Evolutionary conservation across 2,888 invertebrate species (phyloP), one percentile per base, ranked within the genome.

Genomic region (Limnephilus rhombicus): DNA sequence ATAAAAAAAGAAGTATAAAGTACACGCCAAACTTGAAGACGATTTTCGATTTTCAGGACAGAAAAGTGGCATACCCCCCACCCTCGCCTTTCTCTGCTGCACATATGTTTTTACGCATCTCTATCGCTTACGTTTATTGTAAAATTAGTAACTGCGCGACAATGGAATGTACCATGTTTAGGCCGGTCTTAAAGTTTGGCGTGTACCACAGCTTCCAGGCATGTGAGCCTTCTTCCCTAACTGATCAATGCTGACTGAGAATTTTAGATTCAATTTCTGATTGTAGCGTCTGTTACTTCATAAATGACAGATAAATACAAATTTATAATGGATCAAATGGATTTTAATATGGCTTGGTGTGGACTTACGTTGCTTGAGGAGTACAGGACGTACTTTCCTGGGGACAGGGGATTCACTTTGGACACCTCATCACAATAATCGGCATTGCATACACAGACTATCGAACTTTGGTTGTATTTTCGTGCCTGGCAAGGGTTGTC

Each of bases 341-440:
- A n/a, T 68, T 68, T 7, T 68, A 24, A 68, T 24, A 68, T 24
- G 24, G 24, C 24, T 68, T 24, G 68, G 9, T 7, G 24, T 68
- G 24, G 68, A 68, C 88, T 92, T 92, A 95, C 95, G 94, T 95
- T 94, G 34, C 95, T 95, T 2, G 95, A 95, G 0, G 95, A 95
- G 91, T 96, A 96, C 2, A 94, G 94, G 82, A 95, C 93, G 83
- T 94, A 94, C 41, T 94, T 83, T 3, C 93, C 94, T 1, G 85
- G 37, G 11, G 92, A 90, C 24, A 94, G 89, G 18, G 85, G 80
- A 88, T 91, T 45, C 12, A 94, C 68, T 80, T 93, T 94, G 0
- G 94, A 94, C 41, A 96, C 93, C 4, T 94, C 95, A 93, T 96
- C 96, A 92, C 96, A 96, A 93, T 96, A 96, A 0, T 95, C 95